Conservation (phyloP, 2,888 invertebrate genomes). For the Pollenia amentaria region DNA sequence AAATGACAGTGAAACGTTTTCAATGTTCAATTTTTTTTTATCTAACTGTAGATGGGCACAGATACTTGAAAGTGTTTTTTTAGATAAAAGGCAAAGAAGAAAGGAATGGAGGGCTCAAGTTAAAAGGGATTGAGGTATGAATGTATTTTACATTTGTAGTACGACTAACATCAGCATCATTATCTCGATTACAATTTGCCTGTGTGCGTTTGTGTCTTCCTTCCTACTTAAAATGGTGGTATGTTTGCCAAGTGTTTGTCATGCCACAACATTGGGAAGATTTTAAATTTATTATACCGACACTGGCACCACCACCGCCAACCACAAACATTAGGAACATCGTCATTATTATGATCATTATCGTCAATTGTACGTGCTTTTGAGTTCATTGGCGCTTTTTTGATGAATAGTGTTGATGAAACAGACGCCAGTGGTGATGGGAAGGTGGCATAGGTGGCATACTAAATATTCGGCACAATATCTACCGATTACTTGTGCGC, state of each 20-base stretch:
- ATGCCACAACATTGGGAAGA: conserved; percentile 33
- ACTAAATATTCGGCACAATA: conserved; percentile 40
- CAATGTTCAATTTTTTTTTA: conserved; percentile 26
- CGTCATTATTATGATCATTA: conserved; percentile 17
- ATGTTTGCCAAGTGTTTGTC: conserved; percentile 34
- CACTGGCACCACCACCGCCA: conserved; percentile 1
- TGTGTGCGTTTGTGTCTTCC: conserved; percentile 5
- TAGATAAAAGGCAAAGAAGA: background rate
- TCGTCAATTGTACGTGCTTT: conserved; percentile 8
- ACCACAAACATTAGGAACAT: conserved; percentile 16
- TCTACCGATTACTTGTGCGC: background rate
- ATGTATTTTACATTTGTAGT: conserved; percentile 16
- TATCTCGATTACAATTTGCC: conserved; percentile 14
- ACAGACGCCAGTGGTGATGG: conserved; percentile 28
- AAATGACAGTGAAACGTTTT: conserved; percentile 44
- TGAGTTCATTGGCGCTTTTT: conserved; percentile 23
- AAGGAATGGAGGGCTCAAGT: background rate
- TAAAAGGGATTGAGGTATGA: conserved; percentile 17
- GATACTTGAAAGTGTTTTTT: background rate
- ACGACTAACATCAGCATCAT: conserved; percentile 11
- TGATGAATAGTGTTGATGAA: conserved; percentile 31
- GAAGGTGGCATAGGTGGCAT: conserved; percentile 29
- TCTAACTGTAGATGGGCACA: background rate
- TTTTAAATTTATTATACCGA: conserved; percentile 16
- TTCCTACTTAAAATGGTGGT: background rate